Conservation (phyloP, 2,888 invertebrate species). For the Malachius bipustulatus region DNA sequence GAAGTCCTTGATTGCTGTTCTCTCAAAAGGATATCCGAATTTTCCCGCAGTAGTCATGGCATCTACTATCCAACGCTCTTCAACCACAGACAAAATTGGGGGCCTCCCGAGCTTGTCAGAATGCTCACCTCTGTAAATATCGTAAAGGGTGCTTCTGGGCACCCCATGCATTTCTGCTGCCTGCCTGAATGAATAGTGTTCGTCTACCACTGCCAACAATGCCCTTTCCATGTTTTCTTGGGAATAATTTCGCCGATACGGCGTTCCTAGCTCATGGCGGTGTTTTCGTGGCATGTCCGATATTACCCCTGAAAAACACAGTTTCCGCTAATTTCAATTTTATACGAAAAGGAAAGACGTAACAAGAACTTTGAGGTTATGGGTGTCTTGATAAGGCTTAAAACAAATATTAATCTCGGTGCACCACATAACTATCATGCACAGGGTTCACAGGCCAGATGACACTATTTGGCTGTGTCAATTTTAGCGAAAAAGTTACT, state of each 20-base stretch:
- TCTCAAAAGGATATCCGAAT: constrained; percentile 6
- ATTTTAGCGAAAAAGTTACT: too few species aligned
- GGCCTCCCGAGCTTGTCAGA: constrained; percentile 10
- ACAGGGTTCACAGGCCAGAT: too few species aligned
- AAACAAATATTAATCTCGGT: too few species aligned
- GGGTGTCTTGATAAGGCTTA: too few species aligned
- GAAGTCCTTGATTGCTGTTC: neutral
- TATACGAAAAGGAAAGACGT: too few species aligned
- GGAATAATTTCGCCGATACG: constrained; percentile 11
- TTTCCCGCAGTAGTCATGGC: constrained; percentile 10
- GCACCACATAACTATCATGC: too few species aligned
- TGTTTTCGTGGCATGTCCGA: constrained; percentile 13
- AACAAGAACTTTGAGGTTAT: too few species aligned
- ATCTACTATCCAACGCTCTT: constrained; percentile 9
- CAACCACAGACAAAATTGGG: constrained; percentile 9
- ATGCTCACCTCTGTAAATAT: constrained; percentile 12
- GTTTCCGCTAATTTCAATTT: too few species aligned
- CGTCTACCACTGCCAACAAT: constrained; percentile 10
- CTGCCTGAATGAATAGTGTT: constrained; percentile 9
- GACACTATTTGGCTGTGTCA: too few species aligned
- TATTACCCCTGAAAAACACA: constrained; percentile 3
- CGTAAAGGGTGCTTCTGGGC: constrained; percentile 12
- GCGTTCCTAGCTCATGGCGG: constrained; percentile 9
- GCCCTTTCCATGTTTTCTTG: constrained; percentile 11
- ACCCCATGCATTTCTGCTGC: constrained; percentile 11